Conservation (phyloP, 92 coral and sea anemone species). For the Zoanthus sansibaricus region DNA sequence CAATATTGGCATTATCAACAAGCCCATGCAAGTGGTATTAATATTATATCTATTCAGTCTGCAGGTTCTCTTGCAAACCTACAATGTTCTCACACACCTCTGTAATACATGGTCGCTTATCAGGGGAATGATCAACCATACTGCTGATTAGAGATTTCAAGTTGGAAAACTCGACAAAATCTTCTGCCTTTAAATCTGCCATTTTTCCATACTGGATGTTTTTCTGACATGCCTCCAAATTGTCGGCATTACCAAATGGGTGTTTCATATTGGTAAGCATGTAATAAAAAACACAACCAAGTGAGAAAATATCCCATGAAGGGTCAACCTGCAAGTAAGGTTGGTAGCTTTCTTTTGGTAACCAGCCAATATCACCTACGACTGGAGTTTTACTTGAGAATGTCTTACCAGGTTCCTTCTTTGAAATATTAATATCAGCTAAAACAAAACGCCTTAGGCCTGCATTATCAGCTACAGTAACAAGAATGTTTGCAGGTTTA, state of each 20-base stretch:
- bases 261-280: conserved; percentile 30
- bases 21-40: too few relatives aligned
- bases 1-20: too few relatives aligned
- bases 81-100: not conserved
- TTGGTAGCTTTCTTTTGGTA: conserved; percentile 25
- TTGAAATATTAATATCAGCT: conserved; percentile 24
- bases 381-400: conserved; percentile 26
- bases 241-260: conserved; percentile 15
- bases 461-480: not conserved
- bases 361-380: conserved; percentile 35
- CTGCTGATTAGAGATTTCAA: not conserved
- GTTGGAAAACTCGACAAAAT: conserved; percentile 3
- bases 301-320: conserved; percentile 33
- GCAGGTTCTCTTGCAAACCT: not conserved
- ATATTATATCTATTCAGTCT: too few relatives aligned
- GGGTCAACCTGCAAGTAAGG: not conserved
- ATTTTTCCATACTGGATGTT: conserved; percentile 12
- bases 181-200: not conserved
- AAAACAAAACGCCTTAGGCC: conserved; percentile 35
- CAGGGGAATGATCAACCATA: conserved; percentile 32
- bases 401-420: conserved; percentile 5
- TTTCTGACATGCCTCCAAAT: conserved; percentile 18
- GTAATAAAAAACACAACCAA: conserved; percentile 44
- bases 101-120: not conserved
- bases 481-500: conserved; percentile 26